These are phyloP conservation scores for Acrobasis consociella DNA, from an alignment of 2,888 invertebrate species.

Conservation along the genomic window DNA sequence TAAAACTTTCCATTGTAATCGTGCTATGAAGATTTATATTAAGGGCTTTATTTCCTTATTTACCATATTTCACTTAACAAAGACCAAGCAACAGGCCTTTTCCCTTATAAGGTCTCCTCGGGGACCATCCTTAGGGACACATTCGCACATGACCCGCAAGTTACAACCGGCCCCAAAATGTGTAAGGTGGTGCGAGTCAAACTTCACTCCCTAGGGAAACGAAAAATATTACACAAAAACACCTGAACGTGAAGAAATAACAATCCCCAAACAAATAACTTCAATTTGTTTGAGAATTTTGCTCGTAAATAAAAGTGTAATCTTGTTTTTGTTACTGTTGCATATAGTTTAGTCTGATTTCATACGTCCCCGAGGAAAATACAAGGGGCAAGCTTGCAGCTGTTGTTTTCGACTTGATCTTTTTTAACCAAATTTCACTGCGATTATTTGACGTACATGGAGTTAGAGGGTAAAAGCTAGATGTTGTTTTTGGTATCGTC, in stretches of 20 bases:
- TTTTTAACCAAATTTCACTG: too few relatives aligned
- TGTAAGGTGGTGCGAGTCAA: not conserved
- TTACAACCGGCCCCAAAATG: not conserved
- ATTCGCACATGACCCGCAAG: not conserved
- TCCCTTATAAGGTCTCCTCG: not conserved
- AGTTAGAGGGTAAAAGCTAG: too few relatives aligned
- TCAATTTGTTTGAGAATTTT: not conserved
- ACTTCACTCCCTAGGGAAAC: conserved; percentile 22
- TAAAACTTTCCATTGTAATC: too few relatives aligned
- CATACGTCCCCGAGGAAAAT: conserved; percentile 52
- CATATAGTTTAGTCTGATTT: conserved; percentile 52
- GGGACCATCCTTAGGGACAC: not conserved
- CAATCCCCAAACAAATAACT: not conserved
- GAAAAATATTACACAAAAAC: conserved; percentile 30
- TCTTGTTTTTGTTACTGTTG: conserved; percentile 42
- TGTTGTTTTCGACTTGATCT: not conserved
- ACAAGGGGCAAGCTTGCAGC: conserved; percentile 27
- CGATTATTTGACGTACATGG: too few relatives aligned
- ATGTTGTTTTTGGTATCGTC: too few relatives aligned
- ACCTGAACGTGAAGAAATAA: not conserved
- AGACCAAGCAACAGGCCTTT: not conserved
- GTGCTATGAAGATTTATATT: too few relatives aligned
- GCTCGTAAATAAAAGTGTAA: conserved; percentile 5
- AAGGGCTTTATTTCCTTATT: too few relatives aligned
- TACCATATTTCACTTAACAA: too few relatives aligned